These are phyloP conservation scores for Nephila pilipes DNA, from an alignment of 1,140 invertebrate genomes.

Conservation along the genomic window DNA sequence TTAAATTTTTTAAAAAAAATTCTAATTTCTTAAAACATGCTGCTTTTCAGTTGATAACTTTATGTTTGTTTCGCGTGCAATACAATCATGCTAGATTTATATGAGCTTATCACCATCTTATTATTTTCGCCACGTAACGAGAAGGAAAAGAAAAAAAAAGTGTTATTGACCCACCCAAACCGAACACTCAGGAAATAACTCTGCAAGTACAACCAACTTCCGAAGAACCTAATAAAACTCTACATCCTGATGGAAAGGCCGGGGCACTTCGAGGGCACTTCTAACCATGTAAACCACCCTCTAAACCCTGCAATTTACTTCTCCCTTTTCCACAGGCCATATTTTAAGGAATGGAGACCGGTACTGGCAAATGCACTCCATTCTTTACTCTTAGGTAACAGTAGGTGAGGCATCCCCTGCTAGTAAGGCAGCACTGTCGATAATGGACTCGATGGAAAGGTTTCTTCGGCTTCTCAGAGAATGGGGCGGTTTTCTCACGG, in stretches of 20 bases:
- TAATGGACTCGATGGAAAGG: constrained; percentile 40
- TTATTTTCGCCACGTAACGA: neutral
- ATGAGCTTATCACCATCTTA: neutral
- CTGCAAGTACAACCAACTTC: neutral
- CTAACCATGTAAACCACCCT: constrained; percentile 3
- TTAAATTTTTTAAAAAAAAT: no score
- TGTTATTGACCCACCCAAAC: neutral
- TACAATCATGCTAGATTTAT: neutral
- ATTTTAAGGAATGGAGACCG: neutral
- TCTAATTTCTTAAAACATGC: no score
- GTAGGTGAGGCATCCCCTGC: constrained; percentile 24
- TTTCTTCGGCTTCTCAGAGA: neutral
- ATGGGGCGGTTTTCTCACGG: constrained; percentile 46
- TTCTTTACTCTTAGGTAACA: neutral
- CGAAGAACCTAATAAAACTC: neutral
- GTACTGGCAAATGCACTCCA: constrained; percentile 35
- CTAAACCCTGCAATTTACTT: constrained; percentile 30
- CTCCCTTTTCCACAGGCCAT: neutral
- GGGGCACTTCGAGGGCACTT: neutral
- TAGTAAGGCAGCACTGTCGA: neutral
- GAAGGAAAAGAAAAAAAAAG: no score
- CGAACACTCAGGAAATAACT: neutral
- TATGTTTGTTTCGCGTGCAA: no score
- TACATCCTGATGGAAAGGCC: neutral
- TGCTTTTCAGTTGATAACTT: no score